Evolutionary conservation across 1,140 invertebrate genomes (phyloP), one percentile per base, ranked within the genome.

Genomic region (Zaprionus lachaisei): DNA sequence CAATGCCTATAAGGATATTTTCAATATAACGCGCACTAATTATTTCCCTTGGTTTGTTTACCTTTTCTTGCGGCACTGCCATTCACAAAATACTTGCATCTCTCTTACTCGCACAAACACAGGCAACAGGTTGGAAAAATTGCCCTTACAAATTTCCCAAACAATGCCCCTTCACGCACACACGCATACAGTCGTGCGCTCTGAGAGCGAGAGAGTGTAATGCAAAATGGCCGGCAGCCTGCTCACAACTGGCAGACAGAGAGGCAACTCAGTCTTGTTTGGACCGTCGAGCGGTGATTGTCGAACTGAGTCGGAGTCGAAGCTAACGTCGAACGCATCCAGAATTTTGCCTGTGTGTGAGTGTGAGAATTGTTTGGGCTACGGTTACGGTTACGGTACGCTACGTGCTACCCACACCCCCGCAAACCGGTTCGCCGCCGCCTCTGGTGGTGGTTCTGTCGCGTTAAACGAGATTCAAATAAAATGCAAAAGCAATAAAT

Each of bases 131-230:
- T 89, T 55, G n/a, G 1, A n/a, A 3, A 17, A 47, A 47, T 56
- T 22, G 69, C 55, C 78, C 71, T 2, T 11, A 1, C 9, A 63
- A 79, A 87, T 83, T 83, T 87, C 83, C 83, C 84, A 87, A 87
- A 89, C 84, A 87, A 75, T 56, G 31, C 85, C 74, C 85, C 84
- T 89, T 20, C 56, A 26, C 58, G 15, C 44, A 54, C 37, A 68
- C 63, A 57, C 47, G 20, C 55, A 41, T 58, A 73, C 31, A 34
- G 9, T 34, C 22, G 38, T 41, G 20, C 47, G n/a, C 20, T 47
- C 24, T 9, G 2, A 9, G 22, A 17, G 28, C 17, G 34, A 26
- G 70, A 51, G 62, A 62, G 47, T 47, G 37, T 11, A 12, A 17
- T 4, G 47, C 61, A 69, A 78, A 73, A 81, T 74, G 74, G 69